Base-by-base conservation (phyloP, 2,113 vertebrate genomes). In the Neogobius melanostomus region DNA sequence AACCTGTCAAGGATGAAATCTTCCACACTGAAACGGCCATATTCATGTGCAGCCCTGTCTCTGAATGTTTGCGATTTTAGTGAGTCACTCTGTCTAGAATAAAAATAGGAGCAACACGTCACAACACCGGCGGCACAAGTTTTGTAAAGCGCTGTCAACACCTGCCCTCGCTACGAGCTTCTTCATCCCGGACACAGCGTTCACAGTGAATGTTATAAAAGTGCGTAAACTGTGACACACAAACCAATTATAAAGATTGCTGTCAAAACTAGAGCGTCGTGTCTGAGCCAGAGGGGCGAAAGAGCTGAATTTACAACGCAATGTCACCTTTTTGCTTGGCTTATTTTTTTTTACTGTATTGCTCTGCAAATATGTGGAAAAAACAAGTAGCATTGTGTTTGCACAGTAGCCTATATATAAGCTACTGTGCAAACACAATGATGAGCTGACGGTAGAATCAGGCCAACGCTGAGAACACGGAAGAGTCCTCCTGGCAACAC, bases 211-310 rank as follows among this genome's bases (percentile, higher is more conserved):
- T 36, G 28, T 36, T 36, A 36, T 36, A 2, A 51, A 11, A 14
- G 49, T 51, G 11, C 11, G 49, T 14, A 14, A 11, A 11, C 49
- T 51, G 4, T 51, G 49, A 51, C 49, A 51, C 59, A 14, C 59
- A 45, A 42, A 45, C 59, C 42, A 61, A 61, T 61, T 61, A 61
- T 61, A 61, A 44, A 61, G n/a, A n/a, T 61, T 8, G 44, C 59
- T 61, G 59, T 61, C 59, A 61, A 45, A n/a, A 60, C 28, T 60
- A 43, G 12, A 60, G 44, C 59, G 7, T n/a, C 8, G 7, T 11
- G 36, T 44, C 59, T 7, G 15, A 45, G 59, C 15, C 15, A 28
- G 36, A 8, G n/a, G 59, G 42, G 59, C 3, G 8, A 9, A 15
- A 44, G 7, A 1, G 59, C 42, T 44, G 8, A 61, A 43, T 14